These are phyloP conservation scores for Hemaris fuciformis DNA, from an alignment of 2,888 invertebrate genomes.

Conservation along the genomic window DNA sequence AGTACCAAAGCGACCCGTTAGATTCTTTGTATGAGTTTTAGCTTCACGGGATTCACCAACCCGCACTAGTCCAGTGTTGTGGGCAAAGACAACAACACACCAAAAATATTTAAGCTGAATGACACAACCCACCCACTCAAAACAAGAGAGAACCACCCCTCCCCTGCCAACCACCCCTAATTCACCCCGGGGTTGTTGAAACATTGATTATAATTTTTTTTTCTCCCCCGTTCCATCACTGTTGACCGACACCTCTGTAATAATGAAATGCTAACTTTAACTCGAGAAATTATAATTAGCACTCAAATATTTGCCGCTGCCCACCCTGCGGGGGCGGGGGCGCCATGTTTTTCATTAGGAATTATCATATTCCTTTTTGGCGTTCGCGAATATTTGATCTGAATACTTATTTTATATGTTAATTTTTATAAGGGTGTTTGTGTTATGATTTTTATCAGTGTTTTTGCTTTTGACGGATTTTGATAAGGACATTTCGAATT, in stretches of 20 bases:
- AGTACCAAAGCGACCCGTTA: no score
- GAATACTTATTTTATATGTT: neutral
- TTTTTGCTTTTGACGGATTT: neutral
- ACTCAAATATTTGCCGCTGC: constrained; percentile 44
- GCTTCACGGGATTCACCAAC: no score
- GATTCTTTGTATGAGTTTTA: no score
- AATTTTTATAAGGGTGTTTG: neutral
- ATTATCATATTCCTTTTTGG: constrained; percentile 9
- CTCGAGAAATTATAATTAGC: constrained; percentile 52
- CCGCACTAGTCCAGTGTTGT: no score
- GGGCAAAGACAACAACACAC: neutral
- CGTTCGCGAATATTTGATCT: constrained; percentile 2
- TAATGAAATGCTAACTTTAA: constrained; percentile 57
- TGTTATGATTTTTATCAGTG: neutral
- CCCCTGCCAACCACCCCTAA: no score
- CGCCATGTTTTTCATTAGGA: constrained; percentile 9
- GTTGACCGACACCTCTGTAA: constrained; percentile 39
- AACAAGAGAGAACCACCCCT: neutral
- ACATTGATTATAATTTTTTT: neutral
- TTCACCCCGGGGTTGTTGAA: neutral
- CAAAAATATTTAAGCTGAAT: no score
- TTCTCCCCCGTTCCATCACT: neutral
- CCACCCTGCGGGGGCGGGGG: neutral
- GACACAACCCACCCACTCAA: neutral
- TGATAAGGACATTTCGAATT: no score